Evolutionary conservation across 2,888 invertebrate genomes (phyloP), one percentile per base, ranked within the genome.

Genomic region (Masnerella sp.): DNA sequence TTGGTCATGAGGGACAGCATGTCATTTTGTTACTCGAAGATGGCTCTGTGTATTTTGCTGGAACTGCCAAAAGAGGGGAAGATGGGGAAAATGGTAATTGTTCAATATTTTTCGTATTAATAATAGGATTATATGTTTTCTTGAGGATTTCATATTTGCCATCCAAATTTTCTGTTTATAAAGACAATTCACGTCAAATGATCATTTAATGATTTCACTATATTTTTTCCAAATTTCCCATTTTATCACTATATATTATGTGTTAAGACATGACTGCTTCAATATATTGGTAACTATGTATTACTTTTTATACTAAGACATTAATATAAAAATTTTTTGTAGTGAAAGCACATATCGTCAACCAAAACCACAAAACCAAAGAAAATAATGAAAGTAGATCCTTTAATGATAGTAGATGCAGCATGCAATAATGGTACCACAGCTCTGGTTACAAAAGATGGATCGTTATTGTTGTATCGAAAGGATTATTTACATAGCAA

Each of bases 351-450:
- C 90, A 97, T n/a, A n/a, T 2, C 90, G 97, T 1, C 94, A 95
- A 82, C 95, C 96, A 0, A 97, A 97, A 88, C 94, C 97, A 93
- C 94, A 0, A 96, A 97, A 82, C 97, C 97, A 8, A 97, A 96
- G 88, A 96, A 95, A 88, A 95, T 98, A 89, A 91, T 93, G 28
- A 95, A 95, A 89, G 93, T 96, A 70, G 97, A 97, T 81, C 94
- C 95, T 0, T 94, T 96, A 82, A 90, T 92, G 80, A 91, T 98
- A 20, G 90, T 94, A 0, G 92, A 92, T 80, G 95, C 94, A 0
- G 96, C 97, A 0, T 97, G 97, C 84, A 98, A 98, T 88, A 96
- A 96, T 88, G 98, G 97, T 3, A 96, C 97, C 1, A 96, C 97
- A 7, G 98, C 97, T 2, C 90, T 98, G 72, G 94, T 98, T 0